These are phyloP conservation scores for Athene noctua DNA, from an alignment of 2,113 vertebrate species.

Conservation along the genomic window DNA sequence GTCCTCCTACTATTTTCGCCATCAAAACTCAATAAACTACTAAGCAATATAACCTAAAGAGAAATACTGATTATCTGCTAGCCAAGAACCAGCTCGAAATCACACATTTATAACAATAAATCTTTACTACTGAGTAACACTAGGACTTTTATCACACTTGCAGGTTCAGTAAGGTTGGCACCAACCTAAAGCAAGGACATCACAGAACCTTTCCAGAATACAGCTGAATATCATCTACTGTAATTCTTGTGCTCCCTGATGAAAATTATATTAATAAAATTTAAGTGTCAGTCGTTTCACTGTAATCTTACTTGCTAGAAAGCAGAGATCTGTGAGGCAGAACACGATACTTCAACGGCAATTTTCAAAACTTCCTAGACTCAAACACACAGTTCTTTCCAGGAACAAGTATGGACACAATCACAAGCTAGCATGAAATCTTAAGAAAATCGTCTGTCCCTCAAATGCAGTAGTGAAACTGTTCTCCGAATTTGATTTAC, in stretches of 20 bases:
- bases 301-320: neutral
- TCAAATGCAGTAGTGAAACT: neutral
- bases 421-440: neutral
- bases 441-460: neutral
- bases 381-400: neutral
- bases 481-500: neutral
- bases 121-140: neutral
- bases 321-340: neutral
- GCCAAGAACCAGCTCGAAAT: neutral
- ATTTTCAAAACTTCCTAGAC: neutral
- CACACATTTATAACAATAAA: neutral
- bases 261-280: neutral
- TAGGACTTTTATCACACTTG: neutral
- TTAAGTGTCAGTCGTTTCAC: neutral
- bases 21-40: neutral
- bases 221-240: neutral
- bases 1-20: neutral
- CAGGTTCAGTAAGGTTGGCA: neutral
- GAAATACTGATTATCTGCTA: neutral
- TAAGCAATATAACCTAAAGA: neutral
- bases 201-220: neutral
- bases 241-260: neutral
- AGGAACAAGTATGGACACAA: neutral
- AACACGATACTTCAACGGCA: fast-evolving
- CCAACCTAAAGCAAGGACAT: neutral